phyloP scores from a whole-genome alignment of 2,113 vertebrate genomes.

The Pterocles gutturalis region DNA sequence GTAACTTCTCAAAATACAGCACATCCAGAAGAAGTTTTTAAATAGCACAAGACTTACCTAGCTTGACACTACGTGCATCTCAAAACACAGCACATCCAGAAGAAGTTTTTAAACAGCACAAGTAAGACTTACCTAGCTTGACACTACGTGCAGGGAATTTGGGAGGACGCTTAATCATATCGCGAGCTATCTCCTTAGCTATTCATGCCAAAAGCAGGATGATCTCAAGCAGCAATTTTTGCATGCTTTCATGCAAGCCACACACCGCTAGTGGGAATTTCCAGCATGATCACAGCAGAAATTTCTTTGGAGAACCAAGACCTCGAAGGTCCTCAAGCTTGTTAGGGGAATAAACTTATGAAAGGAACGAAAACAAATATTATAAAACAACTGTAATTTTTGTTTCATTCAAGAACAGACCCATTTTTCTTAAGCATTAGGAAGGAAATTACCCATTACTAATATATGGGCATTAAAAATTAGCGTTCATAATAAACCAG shows the following conservation, averaged over 20 bases:
- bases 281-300: background rate
- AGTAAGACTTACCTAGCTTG: background rate
- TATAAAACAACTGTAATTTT: background rate
- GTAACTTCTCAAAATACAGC: background rate
- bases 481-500: background rate
- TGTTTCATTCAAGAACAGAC: background rate
- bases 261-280: background rate
- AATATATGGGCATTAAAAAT: background rate
- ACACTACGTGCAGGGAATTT: background rate
- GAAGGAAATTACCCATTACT: background rate
- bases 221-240: background rate
- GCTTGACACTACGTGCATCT: background rate
- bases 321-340: background rate
- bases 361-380: background rate
- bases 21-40: background rate
- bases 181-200: background rate
- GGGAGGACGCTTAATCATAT: background rate
- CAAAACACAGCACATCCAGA: background rate
- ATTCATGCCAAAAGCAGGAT: background rate
- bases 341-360: background rate
- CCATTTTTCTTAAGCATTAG: background rate
- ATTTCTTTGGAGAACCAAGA: background rate
- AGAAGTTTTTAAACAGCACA: background rate
- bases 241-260: background rate
- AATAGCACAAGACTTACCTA: background rate